Base-by-base conservation (phyloP, 1,140 invertebrate genomes). In the Procambarus clarkii region DNA sequence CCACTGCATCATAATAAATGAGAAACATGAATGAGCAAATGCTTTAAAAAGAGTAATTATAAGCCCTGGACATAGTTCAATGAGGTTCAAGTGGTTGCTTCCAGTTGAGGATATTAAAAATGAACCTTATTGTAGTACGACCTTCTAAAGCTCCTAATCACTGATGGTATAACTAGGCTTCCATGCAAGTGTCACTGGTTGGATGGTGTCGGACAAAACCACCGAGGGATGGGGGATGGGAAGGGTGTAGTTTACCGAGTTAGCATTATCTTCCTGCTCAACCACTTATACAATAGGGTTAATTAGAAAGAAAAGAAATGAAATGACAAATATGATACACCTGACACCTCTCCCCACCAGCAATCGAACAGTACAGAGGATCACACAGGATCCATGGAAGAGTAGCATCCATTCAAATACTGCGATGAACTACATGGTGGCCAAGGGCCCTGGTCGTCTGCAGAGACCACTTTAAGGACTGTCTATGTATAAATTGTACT, bases 401-500 rank as follows among this genome's bases (percentile, higher is more conserved):
- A 85, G 83, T 21, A 85, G 45, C 48, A 54, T 69, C 83, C 69
- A 71, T 69, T 71, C 83, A 85, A 85, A 69, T 85, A 48, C 60
- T 85, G 83, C 74, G 83, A 85, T 85, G 69, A 85, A 85, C 69
- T 85, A 85, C 69, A 85, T 46, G 44, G 69, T 85, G 83, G 83
- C 83, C 83, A 74, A 46, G 60, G 46, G 83, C 60, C 83, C 83
- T 85, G 69, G 83, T 85, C 69, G 44, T 71, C 83, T 76, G 83
- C 64, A 71, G 60, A 69, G 69, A 85, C 83, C 64, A 74, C 83
- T 24, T 85, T 60, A 71, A 85, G 83, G n/a, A 85, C 83, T 71
- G 79, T 81, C 79, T 81, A 81, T 81, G 79, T 81, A 81, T 81
- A 58, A 81, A 81, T 85, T 85, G 83, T 85, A 85, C 83, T 85